Percentiles rank a stretch among this genome's conserved stretches.
Conservation (phyloP, 1,140 invertebrate genomes). For the Bombus turneri region DNA sequence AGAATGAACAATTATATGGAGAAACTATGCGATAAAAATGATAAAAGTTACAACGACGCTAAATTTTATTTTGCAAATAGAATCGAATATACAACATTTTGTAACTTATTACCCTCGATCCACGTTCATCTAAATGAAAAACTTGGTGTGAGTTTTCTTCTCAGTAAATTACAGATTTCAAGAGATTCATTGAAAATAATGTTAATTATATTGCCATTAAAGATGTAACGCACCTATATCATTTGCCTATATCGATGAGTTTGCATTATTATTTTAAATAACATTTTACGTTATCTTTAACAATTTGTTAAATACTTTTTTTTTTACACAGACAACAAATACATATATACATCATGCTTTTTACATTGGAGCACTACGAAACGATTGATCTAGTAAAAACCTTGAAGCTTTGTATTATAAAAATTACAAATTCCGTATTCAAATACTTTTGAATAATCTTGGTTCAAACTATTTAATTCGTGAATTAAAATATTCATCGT, state of each 20-base stretch:
- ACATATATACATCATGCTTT: conserved; percentile 5
- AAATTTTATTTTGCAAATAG: not conserved
- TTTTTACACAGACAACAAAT: conserved; percentile 3
- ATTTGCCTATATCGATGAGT: not conserved
- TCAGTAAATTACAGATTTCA: not conserved
- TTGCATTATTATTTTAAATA: not conserved
- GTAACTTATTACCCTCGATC: not conserved
- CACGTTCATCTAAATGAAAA: not conserved
- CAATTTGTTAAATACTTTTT: conserved; percentile 6
- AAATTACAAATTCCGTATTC: not conserved
- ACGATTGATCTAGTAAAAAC: not conserved
- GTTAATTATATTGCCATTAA: not conserved
- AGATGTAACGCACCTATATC: not conserved
- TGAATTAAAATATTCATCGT: not conserved
- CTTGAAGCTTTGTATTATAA: not conserved
- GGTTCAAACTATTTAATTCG: not conserved
- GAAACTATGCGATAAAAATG: no score
- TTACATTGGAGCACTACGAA: not conserved
- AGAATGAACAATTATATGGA: not conserved
- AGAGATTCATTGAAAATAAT: not conserved
- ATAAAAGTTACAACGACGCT: no score
- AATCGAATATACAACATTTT: not conserved
- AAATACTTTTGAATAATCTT: not conserved
- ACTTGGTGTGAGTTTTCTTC: not conserved
- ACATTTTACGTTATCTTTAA: not conserved